Evolutionary conservation across 2,797 vertebrate genomes (phyloP), one percentile per base, ranked within the genome.

Genomic region (Simalia tracyae): DNA sequence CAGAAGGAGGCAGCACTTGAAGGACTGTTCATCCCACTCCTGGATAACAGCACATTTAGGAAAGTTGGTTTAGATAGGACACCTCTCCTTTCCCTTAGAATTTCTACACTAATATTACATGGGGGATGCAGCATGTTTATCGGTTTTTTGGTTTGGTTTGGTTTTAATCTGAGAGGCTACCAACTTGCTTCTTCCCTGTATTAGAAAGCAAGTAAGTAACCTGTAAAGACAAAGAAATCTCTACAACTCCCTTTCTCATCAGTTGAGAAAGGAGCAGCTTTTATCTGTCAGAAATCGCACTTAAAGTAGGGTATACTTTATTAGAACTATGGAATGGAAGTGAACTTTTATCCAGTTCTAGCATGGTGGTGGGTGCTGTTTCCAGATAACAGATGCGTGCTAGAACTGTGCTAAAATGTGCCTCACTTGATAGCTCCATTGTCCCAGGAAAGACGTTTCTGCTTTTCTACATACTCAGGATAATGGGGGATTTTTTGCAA

Each of bases 41-140:
- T 84, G 56, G 50, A 46, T 84, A n/a, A 8, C 57, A 24, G 68
- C 66, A 14, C 89, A 56, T 93, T 95, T 94, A 86, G 90, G 63
- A 89, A 92, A 86, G 86, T 60, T 88, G 76, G 3, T 95, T 93
- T 56, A 87, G 86, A 93, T 94, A 93, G 92, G 92, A 36, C 56
- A 89, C 36, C 85, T 12, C 84, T 19, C 9, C 1, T 59, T 84
- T 31, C 1, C 1, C 68, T 92, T 22, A 9, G 8, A 66, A 90
- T 94, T 96, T 94, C 92, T 94, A 57, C 87, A 95, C 42, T 95
- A 93, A 61, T 84, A 84, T 59, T 86, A 56, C 8, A 72, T 28
- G 60, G 81, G 26, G 6, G 1, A 76, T 50, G 11, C 46, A 84
- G 28, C 84, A 84, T 91, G 50, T 93, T 88, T 92, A 66, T 92